Evolutionary conservation across 1,140 invertebrate genomes (phyloP), one percentile per base, ranked within the genome.

Genomic region (Dendrolimus punctatus): DNA sequence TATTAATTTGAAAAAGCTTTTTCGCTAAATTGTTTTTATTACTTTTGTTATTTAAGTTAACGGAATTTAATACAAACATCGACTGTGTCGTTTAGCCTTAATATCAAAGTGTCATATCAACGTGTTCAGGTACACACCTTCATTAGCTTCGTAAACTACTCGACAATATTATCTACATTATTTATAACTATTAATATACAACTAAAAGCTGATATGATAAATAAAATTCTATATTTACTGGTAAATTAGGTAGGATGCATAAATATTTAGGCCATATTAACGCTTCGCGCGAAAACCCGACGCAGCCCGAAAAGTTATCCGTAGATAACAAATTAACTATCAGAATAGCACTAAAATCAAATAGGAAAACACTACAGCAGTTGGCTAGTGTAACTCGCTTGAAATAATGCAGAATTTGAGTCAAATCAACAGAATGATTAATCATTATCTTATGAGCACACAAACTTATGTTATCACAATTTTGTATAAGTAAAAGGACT

Each of bases 191-290:
- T 64, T 37, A 74, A 63, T 51, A 66, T 77, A 77, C 70, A 83
- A 73, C 66, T 76, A 74, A 74, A 69, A 69, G 57, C 58, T 73
- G 70, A 76, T 80, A 78, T 71, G 70, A 81, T 79, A 80, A 80
- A 81, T 80, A 80, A 84, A 76, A 80, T 79, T 41, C 71, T 76
- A 76, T 73, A 68, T 68, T 73, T 69, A 71, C 57, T 77, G 66
- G 71, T 66, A 76, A 71, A 72, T 68, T 68, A 66, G 62, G 58
- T 65, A 68, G 55, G 58, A 68, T 66, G 52, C 62, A 75, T 74
- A 69, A 69, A 73, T 68, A 71, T 69, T 69, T 69, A 63, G 60
- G 60, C 69, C 23, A 58, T 60, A 57, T 64, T 73, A 76, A 74
- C 72, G 74, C 67, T 67, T 67, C 56, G 62, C 62, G 51, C 57